Evolutionary conservation across 2,888 invertebrate genomes (phyloP).

Genomic region (Chloroclystis v-ata): DNA sequence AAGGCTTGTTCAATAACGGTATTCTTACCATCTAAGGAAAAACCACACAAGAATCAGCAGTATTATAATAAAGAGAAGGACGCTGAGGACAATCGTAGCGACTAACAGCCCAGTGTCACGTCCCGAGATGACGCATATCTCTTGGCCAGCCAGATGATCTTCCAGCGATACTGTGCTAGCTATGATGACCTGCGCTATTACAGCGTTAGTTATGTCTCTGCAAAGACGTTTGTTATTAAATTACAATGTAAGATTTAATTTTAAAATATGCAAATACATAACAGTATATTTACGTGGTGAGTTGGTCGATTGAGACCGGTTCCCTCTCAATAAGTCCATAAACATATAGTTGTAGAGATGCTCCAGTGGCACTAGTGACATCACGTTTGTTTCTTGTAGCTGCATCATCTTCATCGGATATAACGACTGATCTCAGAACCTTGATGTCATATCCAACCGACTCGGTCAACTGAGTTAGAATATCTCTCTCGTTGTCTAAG

Average conservation of each 20-base stretch:
- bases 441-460: constrained; percentile 62
- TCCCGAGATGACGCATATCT: constrained; percentile 46
- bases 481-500: constrained; percentile 53
- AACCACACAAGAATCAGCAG: constrained; percentile 51
- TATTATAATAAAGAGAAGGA: constrained; percentile 58
- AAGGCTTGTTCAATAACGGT: constrained; percentile 39
- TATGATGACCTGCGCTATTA: constrained; percentile 42
- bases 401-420: constrained; percentile 40
- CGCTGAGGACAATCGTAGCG: constrained; percentile 60
- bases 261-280: neutral
- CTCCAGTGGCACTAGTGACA: constrained; percentile 31
- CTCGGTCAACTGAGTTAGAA: constrained; percentile 48
- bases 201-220: constrained; percentile 57
- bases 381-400: constrained; percentile 37
- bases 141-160: constrained; percentile 59
- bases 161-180: constrained; percentile 53
- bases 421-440: constrained; percentile 55
- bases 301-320: constrained; percentile 49
- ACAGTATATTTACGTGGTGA: constrained; percentile 45
- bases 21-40: constrained; percentile 60
- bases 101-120: constrained; percentile 59
- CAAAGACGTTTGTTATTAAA: constrained; percentile 29
- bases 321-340: constrained; percentile 57
- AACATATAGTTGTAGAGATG: constrained; percentile 54
- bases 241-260: neutral